phyloP scores from a whole-genome alignment of 2,797 vertebrate genomes.

The Scyliorhinus canicula region DNA sequence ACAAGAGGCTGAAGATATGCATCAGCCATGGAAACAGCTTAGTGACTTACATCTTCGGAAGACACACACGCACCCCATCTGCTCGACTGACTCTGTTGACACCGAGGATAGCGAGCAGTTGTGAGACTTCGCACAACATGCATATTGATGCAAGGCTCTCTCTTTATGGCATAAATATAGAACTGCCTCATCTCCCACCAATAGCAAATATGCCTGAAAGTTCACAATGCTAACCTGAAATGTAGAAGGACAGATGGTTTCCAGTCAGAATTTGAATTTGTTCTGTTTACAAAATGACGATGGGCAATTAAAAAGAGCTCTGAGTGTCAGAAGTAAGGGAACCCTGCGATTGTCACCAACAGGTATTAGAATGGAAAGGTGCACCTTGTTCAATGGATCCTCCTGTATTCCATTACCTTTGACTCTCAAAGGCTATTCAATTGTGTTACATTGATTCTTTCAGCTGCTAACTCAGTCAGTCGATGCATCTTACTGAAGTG shows the following conservation, averaged over 20 bases:
- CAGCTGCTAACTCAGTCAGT: background rate
- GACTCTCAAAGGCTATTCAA: slow-evolving; percentile 19
- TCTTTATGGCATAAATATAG: background rate
- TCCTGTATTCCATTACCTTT: background rate
- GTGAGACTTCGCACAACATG: background rate
- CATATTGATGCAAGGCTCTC: background rate
- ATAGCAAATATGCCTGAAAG: background rate
- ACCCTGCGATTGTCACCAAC: background rate
- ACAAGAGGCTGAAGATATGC: background rate
- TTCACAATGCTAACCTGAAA: background rate
- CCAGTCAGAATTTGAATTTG: background rate
- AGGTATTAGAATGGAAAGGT: background rate
- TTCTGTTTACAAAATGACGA: background rate
- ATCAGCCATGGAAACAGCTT: slow-evolving; percentile 1
- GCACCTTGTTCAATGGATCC: background rate
- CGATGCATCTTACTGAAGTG: background rate
- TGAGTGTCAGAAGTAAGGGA: background rate
- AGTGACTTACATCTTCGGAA: background rate
- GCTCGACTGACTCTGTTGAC: background rate
- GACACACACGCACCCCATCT: background rate
- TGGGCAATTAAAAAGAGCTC: background rate
- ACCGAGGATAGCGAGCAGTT: background rate
- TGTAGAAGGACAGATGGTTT: background rate
- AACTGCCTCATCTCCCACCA: background rate
- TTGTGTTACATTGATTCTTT: background rate